Percentiles rank a stretch among this genome's conserved stretches.
Evolutionary conservation across 2,797 vertebrate genomes (phyloP).

Genomic region (Triplophysa yarkandensis): DNA sequence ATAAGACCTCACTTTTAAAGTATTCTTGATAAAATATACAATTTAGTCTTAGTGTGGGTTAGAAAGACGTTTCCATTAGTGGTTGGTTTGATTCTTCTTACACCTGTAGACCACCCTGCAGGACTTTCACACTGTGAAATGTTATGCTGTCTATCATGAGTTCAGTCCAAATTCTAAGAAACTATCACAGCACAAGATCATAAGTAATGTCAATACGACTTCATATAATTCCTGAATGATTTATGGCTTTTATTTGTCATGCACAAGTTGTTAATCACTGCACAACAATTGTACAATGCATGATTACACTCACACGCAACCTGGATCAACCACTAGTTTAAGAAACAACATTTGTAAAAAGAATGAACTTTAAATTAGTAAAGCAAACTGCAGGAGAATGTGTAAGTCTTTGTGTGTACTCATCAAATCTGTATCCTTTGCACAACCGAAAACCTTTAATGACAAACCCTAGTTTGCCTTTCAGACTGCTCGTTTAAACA

Average conservation of each 20-base stretch:
- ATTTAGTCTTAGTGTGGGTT: not conserved
- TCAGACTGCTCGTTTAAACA: slow-evolving; percentile 29
- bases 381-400: not conserved
- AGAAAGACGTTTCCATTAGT: not conserved
- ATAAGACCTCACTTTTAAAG: not conserved
- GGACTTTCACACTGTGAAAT: not conserved
- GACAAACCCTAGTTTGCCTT: slow-evolving; percentile 5
- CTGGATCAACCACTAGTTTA: not conserved
- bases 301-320: not conserved
- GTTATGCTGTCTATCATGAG: not conserved
- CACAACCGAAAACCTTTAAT: slow-evolving; percentile 2
- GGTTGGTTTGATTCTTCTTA: not conserved
- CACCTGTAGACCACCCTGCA: slow-evolving; percentile 1
- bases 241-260: not conserved
- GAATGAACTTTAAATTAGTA: not conserved
- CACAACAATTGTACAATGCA: no score
- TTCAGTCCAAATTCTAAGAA: not conserved
- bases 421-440: slow-evolving; percentile 1
- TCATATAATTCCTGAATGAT: not conserved
- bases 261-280: not conserved
- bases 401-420: not conserved
- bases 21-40: not conserved
- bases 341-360: not conserved
- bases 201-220: no score
- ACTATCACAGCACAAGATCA: no score